Percentiles rank a stretch among this genome's conserved stretches.
Evolutionary conservation across 2,888 invertebrate genomes (phyloP).

Genomic region (Drosophila leonis): DNA sequence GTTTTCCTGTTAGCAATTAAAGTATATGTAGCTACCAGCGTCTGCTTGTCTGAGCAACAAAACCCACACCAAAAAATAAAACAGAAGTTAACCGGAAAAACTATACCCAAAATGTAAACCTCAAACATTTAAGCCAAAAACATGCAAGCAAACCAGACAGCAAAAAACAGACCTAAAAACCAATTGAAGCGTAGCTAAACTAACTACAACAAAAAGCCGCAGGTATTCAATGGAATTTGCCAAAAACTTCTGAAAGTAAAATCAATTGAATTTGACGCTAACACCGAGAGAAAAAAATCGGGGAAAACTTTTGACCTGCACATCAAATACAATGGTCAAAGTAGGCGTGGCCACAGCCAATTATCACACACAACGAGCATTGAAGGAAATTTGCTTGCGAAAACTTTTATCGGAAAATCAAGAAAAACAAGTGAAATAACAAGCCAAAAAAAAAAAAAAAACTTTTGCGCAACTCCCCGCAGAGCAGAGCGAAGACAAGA

Average conservation of each 20-base stretch:
- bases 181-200: slow-evolving; percentile 20
- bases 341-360: slow-evolving; percentile 64
- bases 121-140: slow-evolving; percentile 47
- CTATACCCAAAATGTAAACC: slow-evolving; percentile 32
- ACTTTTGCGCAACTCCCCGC: slow-evolving; percentile 46
- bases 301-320: slow-evolving; percentile 37
- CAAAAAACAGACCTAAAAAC: neutral
- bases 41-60: neutral
- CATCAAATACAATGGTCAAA: slow-evolving; percentile 35
- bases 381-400: slow-evolving; percentile 70
- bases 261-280: slow-evolving; percentile 58
- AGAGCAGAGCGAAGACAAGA: slow-evolving; percentile 6
- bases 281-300: neutral
- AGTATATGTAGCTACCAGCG: neutral
- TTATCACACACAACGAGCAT: slow-evolving; percentile 61
- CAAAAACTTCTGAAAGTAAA: slow-evolving; percentile 36
- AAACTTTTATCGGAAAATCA: slow-evolving; percentile 70
- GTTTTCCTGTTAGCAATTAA: slow-evolving; percentile 20
- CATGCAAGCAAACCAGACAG: slow-evolving; percentile 30
- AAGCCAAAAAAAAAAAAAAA: slow-evolving; percentile 32
- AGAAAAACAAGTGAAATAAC: slow-evolving; percentile 33
- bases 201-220: slow-evolving; percentile 12
- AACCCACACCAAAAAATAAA: neutral
- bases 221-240: slow-evolving; percentile 27
- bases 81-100: slow-evolving; percentile 10